Evolutionary conservation across 30 jellyfish, hydroid and myxozoan genomes (phyloP), one percentile per base, ranked within the genome.

Genomic region (Catostylus mosaicus): DNA sequence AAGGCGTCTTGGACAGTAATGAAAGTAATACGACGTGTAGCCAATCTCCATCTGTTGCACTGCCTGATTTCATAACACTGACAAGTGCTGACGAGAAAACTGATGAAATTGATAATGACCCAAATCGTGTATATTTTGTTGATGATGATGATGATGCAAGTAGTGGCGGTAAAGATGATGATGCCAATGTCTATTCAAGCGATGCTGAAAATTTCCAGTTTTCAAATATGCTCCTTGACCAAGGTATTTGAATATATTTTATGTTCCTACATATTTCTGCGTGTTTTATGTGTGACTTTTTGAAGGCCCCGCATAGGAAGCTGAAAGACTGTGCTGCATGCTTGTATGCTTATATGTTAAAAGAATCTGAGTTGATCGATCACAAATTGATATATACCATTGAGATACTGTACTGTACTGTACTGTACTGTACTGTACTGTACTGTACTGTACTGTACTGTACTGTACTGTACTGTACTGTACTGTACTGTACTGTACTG

Each of bases 201-300:
- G 88, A 77, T 36, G 78, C 66, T 20, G 88, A 38, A 30, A 37
- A 57, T 47, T 77, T 57, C 47, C 78, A 77, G 71, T 77, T 77
- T 77, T 77, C 88, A 1, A 61, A 77, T 60, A 29, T 77, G 66
- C 78, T 31, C 18, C 5, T 77, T 46, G 65, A 35, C 20, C 77
- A 59, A 77, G 78, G 88, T 77, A 75, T 24, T 8, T 50, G 20
- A 2, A 4, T 50, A 0, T 10, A n/a, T n/a, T n/a, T n/a, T n/a
- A n/a, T n/a, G n/a, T n/a, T n/a, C n/a, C n/a, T n/a, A n/a, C n/a
- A n/a, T n/a, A n/a, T n/a, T n/a, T n/a, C n/a, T n/a, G n/a, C n/a
- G n/a, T n/a, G n/a, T n/a, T n/a, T n/a, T n/a, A n/a, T n/a, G n/a
- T n/a, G n/a, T n/a, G n/a, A n/a, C n/a, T n/a, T n/a, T n/a, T n/a